These are phyloP conservation scores for Pteronotus mesoamericanus DNA, from an alignment of 2,797 vertebrate genomes.

Conservation along the genomic window DNA sequence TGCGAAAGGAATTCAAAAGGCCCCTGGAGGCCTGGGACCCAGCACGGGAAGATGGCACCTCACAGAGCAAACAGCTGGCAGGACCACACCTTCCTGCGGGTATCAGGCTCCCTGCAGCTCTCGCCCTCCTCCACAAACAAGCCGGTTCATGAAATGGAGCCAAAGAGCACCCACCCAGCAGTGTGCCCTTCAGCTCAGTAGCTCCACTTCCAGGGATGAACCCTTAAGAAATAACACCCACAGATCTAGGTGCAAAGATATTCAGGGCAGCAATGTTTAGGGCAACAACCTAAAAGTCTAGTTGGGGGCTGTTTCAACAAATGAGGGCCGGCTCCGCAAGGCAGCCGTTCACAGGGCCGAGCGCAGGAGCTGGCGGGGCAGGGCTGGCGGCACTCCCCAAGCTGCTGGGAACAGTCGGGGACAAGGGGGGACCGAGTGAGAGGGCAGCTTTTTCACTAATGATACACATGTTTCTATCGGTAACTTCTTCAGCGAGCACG, in stretches of 20 bases:
- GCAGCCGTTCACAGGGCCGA: not conserved
- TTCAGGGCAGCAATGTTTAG: not conserved
- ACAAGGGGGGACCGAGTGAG: rapidly evolving
- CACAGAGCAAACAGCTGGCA: not conserved
- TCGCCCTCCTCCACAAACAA: not conserved
- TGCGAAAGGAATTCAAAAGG: not conserved
- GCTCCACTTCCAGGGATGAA: slow-evolving; percentile 32
- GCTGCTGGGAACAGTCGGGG: rapidly evolving
- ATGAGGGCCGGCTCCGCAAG: rapidly evolving
- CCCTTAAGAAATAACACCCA: not conserved
- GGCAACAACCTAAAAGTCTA: not conserved
- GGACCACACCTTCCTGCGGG: not conserved
- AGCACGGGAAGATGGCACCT: not conserved
- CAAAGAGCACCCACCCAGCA: not conserved
- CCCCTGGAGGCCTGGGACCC: slow-evolving; percentile 41
- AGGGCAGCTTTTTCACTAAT: not conserved
- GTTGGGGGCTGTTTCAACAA: not conserved
- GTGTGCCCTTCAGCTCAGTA: not conserved
- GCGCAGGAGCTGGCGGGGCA: rapidly evolving
- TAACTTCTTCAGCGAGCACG: not conserved
- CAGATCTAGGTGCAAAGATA: rapidly evolving
- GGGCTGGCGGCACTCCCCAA: not conserved
- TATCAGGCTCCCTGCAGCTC: not conserved
- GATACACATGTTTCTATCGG: not conserved
- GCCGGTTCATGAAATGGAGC: slow-evolving; percentile 35